phyloP scores from a whole-genome alignment of 2,797 vertebrate genomes.

The Channa striata region DNA sequence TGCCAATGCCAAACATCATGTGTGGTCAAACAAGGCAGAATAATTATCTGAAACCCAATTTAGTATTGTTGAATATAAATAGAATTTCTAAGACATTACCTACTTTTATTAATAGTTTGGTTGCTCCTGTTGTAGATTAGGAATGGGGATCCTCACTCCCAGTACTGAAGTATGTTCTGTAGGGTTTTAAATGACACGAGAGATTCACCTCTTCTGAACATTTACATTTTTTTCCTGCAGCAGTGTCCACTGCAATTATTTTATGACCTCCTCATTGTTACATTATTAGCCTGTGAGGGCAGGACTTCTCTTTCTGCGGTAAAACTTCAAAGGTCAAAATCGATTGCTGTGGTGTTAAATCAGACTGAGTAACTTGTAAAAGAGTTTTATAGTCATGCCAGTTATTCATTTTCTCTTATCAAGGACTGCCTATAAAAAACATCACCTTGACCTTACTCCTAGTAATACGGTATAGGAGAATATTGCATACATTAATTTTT shows the following conservation, averaged over 20 bases:
- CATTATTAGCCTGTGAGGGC: conserved; percentile 30
- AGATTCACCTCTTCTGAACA: conserved; percentile 24
- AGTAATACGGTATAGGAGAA: conserved; percentile 8
- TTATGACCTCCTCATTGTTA: conserved; percentile 42
- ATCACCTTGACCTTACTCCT: conserved; percentile 48
- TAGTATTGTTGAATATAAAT: no score
- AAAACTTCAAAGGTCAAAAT: conserved; percentile 64
- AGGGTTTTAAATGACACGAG: conserved; percentile 18
- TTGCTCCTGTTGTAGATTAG: background rate
- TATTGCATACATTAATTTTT: background rate
- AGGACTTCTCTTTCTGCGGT: conserved; percentile 38
- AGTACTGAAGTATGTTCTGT: conserved; percentile 13
- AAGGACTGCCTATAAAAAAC: conserved; percentile 32
- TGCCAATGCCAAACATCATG: background rate
- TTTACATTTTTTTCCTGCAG: conserved; percentile 36
- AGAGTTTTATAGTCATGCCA: conserved; percentile 35
- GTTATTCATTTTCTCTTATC: conserved; percentile 48
- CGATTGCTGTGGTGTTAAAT: conserved; percentile 40
- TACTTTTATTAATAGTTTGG: background rate
- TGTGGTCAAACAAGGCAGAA: background rate
- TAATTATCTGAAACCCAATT: no score
- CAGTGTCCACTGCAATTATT: conserved; percentile 38
- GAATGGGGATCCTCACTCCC: background rate
- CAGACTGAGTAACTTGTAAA: conserved; percentile 24
- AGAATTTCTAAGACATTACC: background rate